Evolutionary conservation across 2,797 vertebrate genomes (phyloP).

Genomic region (Discoglossus pictus): DNA sequence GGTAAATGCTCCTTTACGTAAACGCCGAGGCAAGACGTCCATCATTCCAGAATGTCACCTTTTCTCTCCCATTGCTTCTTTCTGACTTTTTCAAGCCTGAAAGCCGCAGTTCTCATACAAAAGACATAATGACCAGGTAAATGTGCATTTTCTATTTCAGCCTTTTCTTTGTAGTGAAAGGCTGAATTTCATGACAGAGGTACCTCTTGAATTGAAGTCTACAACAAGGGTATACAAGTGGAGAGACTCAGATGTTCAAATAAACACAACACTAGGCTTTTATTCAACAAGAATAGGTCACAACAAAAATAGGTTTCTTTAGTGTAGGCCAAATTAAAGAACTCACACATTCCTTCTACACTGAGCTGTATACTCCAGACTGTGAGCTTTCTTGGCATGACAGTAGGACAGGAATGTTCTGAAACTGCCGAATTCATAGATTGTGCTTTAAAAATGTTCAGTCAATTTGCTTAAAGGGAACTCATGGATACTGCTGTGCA

Average conservation of each 20-base stretch:
- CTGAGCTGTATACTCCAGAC: neutral
- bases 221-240: neutral
- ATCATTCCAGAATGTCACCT: conserved; percentile 8
- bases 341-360: conserved; percentile 6
- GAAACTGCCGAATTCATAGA: too few species aligned
- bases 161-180: conserved; percentile 12
- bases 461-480: too few species aligned
- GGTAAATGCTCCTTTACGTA: too few species aligned
- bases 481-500: too few species aligned
- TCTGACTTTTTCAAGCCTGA: conserved; percentile 2
- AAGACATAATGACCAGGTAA: conserved; percentile 33
- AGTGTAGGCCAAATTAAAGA: conserved; percentile 2
- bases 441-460: too few species aligned
- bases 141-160: conserved; percentile 1
- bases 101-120: conserved; percentile 8
- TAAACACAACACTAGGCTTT: neutral
- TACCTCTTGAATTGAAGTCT: conserved; percentile 6
- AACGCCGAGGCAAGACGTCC: conserved; percentile 24
- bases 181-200: conserved; percentile 11
- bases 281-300: neutral
- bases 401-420: too few species aligned
- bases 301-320: conserved; percentile 14
- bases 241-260: neutral
- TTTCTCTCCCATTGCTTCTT: conserved; percentile 12
- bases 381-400: too few species aligned